A percentile compares a stretch with the other conserved stretches of the same genome.
phyloP scores from a whole-genome alignment of 2,888 invertebrate genomes.

The Tromatobia lineatoria region DNA sequence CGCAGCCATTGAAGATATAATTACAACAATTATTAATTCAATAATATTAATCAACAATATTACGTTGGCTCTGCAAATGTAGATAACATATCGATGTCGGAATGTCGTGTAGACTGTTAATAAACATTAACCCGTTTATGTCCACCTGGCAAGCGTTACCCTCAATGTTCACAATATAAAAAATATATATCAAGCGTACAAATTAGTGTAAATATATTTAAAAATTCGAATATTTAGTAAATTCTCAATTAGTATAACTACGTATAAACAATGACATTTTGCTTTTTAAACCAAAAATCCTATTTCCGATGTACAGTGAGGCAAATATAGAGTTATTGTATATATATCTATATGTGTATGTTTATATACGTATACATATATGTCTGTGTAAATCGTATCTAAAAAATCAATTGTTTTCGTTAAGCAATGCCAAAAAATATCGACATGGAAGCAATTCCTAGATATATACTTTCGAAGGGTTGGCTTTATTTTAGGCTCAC shows the following conservation, averaged over 20 bases:
- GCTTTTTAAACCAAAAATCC: not conserved
- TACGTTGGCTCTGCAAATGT: not conserved
- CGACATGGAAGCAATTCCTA: not conserved
- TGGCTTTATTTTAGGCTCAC: not conserved
- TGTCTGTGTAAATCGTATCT: not conserved
- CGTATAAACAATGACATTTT: not conserved
- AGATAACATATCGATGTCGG: not conserved
- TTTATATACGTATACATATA: not conserved
- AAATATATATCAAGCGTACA: not conserved
- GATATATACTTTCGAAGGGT: not conserved
- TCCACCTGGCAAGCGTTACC: not conserved
- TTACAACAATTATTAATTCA: not conserved
- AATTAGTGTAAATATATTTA: not conserved
- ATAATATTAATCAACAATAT: not conserved
- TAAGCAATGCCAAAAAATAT: not conserved
- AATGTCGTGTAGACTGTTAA: not conserved
- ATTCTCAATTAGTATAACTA: not conserved
- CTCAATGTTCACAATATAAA: not conserved
- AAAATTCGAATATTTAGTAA: not conserved
- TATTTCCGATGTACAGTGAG: not conserved
- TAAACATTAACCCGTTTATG: not conserved
- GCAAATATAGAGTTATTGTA: not conserved
- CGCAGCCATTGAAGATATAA: not conserved
- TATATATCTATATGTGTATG: not conserved
- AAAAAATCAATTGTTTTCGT: not conserved